Percentiles rank a stretch among this genome's conserved stretches.
phyloP scores from a whole-genome alignment of 2,797 vertebrate genomes.

The Avahi laniger region DNA sequence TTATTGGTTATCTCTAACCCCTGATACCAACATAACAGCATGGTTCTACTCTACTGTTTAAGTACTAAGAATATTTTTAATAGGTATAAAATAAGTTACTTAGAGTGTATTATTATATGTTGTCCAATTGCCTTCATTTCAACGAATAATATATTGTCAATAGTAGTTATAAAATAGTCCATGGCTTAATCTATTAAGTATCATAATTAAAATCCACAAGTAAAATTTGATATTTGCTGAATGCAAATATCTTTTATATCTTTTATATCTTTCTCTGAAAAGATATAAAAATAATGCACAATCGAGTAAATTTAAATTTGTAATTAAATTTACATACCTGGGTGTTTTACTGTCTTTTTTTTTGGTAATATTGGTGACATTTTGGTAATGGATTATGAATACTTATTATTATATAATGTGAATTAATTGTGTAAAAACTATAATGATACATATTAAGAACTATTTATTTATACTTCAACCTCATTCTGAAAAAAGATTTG shows the following conservation, averaged over 20 bases:
- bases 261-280: slow-evolving; percentile 1
- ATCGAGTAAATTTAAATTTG: slow-evolving; percentile 32
- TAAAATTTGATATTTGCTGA: slow-evolving; percentile 34
- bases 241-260: too few species aligned
- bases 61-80: not conserved
- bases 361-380: slow-evolving; percentile 5
- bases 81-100: not conserved
- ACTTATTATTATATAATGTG: not conserved
- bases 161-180: not conserved
- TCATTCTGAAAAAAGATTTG: not conserved
- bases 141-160: not conserved
- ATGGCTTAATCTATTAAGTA: not conserved
- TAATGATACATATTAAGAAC: not conserved
- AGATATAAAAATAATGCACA: slow-evolving; percentile 3
- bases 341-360: not conserved
- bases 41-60: not conserved
- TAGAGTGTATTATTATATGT: not conserved
- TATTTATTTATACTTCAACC: not conserved
- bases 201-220: not conserved
- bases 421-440: not conserved
- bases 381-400: slow-evolving; percentile 9
- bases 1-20: not conserved
- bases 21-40: not conserved
- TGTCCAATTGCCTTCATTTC: slow-evolving; percentile 20
- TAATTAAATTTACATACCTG: not conserved